These are phyloP conservation scores for Holocentrus rufus DNA, from an alignment of 2,797 vertebrate genomes.

Conservation along the genomic window DNA sequence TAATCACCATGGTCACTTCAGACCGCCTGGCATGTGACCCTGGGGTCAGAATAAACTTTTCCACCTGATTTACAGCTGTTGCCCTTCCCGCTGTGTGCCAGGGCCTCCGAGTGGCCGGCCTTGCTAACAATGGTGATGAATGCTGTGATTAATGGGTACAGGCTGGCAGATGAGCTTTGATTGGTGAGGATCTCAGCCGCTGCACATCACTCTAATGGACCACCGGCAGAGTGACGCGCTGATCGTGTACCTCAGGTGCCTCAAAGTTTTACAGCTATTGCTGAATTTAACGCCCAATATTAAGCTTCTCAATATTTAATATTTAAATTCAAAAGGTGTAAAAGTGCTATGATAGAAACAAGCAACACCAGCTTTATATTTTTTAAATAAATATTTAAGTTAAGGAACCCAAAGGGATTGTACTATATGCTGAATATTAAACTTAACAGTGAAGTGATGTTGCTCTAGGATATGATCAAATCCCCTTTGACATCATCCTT, in stretches of 20 bases:
- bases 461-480: no score
- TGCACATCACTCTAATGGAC: constrained; percentile 20
- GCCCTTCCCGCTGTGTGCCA: constrained; percentile 24
- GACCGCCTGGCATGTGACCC: constrained; percentile 50
- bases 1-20: constrained; percentile 64
- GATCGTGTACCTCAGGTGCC: neutral
- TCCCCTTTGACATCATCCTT: no score
- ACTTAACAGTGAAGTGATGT: no score
- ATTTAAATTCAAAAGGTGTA: no score
- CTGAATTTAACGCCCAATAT: neutral
- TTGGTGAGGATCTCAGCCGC: constrained; percentile 27
- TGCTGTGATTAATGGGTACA: constrained; percentile 41
- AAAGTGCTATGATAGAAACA: no score
- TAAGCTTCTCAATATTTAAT: neutral
- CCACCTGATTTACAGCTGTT: constrained; percentile 61
- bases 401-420: no score
- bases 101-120: constrained; percentile 31
- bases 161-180: constrained; percentile 45
- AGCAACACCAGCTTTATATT: no score
- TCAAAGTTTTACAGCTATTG: constrained; percentile 22
- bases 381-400: no score
- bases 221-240: constrained; percentile 13
- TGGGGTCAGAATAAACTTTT: constrained; percentile 63
- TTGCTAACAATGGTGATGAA: constrained; percentile 59
- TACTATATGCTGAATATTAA: no score